phyloP scores from a whole-genome alignment of 2,888 invertebrate species.

The Drepanosiphum platanoidis region DNA sequence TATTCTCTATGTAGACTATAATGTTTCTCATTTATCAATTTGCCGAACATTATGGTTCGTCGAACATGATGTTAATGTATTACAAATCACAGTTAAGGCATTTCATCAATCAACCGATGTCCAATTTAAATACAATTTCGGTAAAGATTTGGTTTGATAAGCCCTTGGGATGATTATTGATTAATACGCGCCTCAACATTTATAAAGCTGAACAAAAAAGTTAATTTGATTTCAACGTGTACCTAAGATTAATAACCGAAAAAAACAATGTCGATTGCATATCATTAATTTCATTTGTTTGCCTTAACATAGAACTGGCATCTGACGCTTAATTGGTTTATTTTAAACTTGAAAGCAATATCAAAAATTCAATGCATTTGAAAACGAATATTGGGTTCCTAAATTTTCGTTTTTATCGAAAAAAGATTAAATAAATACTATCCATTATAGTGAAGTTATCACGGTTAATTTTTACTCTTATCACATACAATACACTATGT shows the following conservation, averaged over 20 bases:
- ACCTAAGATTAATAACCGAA: neutral
- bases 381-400: too few species aligned
- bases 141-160: neutral
- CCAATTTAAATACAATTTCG: neutral
- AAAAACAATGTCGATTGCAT: neutral
- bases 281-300: too few species aligned
- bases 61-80: neutral
- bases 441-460: too few species aligned
- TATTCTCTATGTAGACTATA: neutral
- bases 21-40: neutral
- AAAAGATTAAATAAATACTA: too few species aligned
- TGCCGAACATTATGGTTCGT: neutral
- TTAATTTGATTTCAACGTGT: neutral
- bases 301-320: too few species aligned
- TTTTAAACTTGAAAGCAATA: too few species aligned
- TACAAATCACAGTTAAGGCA: neutral
- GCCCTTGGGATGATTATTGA: neutral
- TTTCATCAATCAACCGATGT: neutral
- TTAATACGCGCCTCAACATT: neutral
- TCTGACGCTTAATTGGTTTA: too few species aligned
- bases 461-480: too few species aligned
- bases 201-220: neutral
- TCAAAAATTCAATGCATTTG: too few species aligned
- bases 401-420: too few species aligned
- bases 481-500: too few species aligned